phyloP scores from a whole-genome alignment of 2,797 vertebrate species.

The Chaetophractus vellerosus region DNA sequence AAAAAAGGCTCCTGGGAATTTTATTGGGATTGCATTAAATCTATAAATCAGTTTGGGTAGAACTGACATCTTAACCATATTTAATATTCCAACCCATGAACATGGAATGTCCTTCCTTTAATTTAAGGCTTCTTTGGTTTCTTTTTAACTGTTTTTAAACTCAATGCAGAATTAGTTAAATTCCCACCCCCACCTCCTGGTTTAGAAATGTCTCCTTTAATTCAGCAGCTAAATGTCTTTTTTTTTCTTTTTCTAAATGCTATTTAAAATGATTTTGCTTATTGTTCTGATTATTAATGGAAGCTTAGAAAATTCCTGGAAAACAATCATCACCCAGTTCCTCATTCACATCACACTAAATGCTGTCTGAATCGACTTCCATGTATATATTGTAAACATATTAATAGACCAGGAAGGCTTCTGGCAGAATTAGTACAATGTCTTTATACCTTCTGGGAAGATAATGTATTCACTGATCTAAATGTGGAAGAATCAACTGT shows the following conservation, averaged over 20 bases:
- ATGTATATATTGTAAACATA: background rate
- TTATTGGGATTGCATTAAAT: no score
- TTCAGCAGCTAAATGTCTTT: background rate
- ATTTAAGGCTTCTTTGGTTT: no score
- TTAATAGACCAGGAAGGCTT: background rate
- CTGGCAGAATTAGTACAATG: background rate
- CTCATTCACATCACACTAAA: background rate
- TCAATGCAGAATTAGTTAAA: background rate
- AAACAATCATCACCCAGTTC: background rate
- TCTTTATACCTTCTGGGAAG: background rate
- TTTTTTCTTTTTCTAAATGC: background rate
- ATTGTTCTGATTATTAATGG: background rate
- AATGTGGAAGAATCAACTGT: background rate
- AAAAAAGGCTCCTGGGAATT: no score
- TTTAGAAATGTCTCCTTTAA: conserved; percentile 13
- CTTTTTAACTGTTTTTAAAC: background rate
- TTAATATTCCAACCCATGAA: no score
- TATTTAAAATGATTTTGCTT: background rate
- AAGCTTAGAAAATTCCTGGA: background rate
- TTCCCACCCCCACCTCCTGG: background rate
- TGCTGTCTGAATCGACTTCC: background rate
- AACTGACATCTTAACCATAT: no score
- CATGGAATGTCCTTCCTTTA: no score
- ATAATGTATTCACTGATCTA: background rate
- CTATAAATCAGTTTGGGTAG: no score